Evolutionary conservation across 1,140 invertebrate genomes (phyloP).

Genomic region (Halyomorpha halys): DNA sequence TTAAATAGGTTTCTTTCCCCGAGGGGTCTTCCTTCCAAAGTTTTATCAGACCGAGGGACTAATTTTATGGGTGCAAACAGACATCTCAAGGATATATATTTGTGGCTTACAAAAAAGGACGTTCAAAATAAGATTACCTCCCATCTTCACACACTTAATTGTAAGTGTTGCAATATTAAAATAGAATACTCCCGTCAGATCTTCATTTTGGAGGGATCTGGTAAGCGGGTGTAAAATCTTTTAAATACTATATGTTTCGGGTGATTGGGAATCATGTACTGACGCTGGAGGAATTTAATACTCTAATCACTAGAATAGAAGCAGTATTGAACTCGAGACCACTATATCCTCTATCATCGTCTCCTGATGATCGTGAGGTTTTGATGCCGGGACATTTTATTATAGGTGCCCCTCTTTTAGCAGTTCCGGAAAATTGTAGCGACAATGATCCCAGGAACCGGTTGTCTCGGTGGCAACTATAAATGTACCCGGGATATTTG

Average conservation of each 20-base stretch:
- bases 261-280: conserved; percentile 27
- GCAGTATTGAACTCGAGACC: conserved; percentile 32
- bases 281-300: conserved; percentile 30
- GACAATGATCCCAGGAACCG: too few relatives aligned
- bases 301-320: conserved; percentile 28
- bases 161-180: too few relatives aligned
- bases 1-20: too few relatives aligned
- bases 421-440: too few relatives aligned
- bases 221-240: conserved; percentile 36
- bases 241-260: conserved; percentile 35
- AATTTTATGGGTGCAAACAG: conserved; percentile 35
- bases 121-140: not conserved
- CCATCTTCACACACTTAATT: not conserved
- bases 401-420: too few relatives aligned
- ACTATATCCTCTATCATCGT: too few relatives aligned
- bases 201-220: conserved; percentile 39
- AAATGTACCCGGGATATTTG: too few relatives aligned
- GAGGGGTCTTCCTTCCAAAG: too few relatives aligned
- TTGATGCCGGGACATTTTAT: too few relatives aligned
- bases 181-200: conserved; percentile 37
- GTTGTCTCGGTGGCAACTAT: too few relatives aligned
- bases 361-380: too few relatives aligned
- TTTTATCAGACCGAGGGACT: conserved; percentile 36
- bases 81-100: conserved; percentile 20
- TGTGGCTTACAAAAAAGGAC: not conserved